These are phyloP conservation scores for Anguilla megastoma DNA, from an alignment of 2,797 vertebrate genomes.

Conservation along the genomic window DNA sequence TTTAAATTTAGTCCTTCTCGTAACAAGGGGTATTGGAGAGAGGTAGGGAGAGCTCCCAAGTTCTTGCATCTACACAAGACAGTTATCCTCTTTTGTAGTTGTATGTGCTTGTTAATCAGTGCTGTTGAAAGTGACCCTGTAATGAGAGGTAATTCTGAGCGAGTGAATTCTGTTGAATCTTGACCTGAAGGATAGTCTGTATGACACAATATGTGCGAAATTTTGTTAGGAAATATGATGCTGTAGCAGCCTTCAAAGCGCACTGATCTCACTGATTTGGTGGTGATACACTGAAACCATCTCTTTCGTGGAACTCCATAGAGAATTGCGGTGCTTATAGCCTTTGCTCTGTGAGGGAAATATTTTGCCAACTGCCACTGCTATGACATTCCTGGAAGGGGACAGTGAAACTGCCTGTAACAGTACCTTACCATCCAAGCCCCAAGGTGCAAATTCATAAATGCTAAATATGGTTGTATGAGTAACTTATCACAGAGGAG, in stretches of 20 bases:
- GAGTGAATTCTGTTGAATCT: not conserved
- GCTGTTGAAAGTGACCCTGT: not conserved
- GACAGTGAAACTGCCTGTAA: not conserved
- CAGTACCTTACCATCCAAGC: constrained; percentile 23
- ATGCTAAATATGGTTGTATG: constrained; percentile 52
- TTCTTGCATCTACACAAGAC: not conserved
- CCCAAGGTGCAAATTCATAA: constrained; percentile 45
- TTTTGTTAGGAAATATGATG: not conserved
- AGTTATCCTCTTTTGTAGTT: not conserved
- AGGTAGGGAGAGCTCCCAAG: not conserved
- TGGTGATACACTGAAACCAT: not conserved
- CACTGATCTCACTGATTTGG: not conserved
- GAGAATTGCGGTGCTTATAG: not conserved
- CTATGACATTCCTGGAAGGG: not conserved
- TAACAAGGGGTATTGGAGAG: not conserved
- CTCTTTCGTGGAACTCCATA: not conserved
- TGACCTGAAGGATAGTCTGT: not conserved
- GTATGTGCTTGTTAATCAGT: not conserved
- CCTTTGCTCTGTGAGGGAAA: not conserved
- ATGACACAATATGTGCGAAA: not conserved
- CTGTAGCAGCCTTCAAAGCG: not conserved
- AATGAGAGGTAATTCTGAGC: not conserved
- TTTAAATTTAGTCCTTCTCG: not conserved
- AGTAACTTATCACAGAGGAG: constrained; percentile 58
- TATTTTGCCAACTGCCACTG: not conserved